A percentile compares a stretch with the other conserved stretches of the same genome.
These are phyloP conservation scores for Thamnophis sirtalis DNA, from an alignment of 2,113 vertebrate genomes.

Conservation along the genomic window DNA sequence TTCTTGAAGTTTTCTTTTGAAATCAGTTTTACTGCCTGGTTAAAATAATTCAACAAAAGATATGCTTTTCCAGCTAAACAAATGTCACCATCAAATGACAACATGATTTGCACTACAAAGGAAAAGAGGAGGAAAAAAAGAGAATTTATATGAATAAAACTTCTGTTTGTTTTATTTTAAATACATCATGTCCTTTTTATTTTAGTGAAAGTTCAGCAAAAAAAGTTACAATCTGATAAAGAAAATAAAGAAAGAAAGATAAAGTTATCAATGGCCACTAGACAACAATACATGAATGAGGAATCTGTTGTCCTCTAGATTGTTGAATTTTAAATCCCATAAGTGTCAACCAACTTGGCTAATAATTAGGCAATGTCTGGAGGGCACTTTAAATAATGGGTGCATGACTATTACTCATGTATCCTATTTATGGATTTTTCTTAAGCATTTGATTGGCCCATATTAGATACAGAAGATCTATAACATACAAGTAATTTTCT, in stretches of 20 bases:
- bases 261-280: background rate
- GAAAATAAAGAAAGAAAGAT: background rate
- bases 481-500: background rate
- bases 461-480: background rate
- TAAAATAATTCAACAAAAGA: constrained; percentile 54
- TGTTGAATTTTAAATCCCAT: background rate
- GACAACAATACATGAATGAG: background rate
- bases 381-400: background rate
- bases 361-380: background rate
- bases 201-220: background rate
- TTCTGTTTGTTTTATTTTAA: constrained; percentile 20
- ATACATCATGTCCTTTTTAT: constrained; percentile 6
- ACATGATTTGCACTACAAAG: constrained; percentile 21
- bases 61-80: constrained; percentile 41
- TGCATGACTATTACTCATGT: background rate
- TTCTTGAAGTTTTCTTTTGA: constrained; percentile 43
- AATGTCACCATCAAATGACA: constrained; percentile 35
- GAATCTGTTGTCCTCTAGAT: background rate
- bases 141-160: constrained; percentile 20
- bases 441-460: background rate
- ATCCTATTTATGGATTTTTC: background rate
- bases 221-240: background rate
- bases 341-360: background rate
- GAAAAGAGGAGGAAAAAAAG: background rate
- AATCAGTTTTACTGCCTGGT: constrained; percentile 53